These are phyloP conservation scores for Scaptomyza tumidula DNA, from an alignment of 2,888 invertebrate species.

Conservation along the genomic window DNA sequence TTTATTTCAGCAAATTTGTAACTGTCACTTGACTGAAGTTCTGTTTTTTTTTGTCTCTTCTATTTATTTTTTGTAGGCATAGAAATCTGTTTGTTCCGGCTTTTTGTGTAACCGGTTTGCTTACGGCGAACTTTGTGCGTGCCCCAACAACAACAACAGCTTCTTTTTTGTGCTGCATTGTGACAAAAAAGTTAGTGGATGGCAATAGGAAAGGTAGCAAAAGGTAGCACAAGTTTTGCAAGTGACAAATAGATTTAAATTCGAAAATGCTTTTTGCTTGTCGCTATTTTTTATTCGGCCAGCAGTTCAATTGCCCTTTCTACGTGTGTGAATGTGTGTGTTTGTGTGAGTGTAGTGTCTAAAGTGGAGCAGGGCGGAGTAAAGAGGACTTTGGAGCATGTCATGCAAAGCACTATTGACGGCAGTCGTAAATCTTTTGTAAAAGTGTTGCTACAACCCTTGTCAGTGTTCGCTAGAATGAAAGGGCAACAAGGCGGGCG, in stretches of 20 bases:
- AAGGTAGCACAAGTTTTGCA: slow-evolving; percentile 74
- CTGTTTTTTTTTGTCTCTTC: slow-evolving; percentile 12
- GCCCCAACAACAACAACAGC: slow-evolving; percentile 16
- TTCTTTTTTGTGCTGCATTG: slow-evolving; percentile 42
- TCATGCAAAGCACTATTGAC: slow-evolving; percentile 77
- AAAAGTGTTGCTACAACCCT: slow-evolving; percentile 67
- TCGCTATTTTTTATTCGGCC: slow-evolving; percentile 27
- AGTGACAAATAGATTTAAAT: slow-evolving; percentile 80
- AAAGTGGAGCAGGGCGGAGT: background rate
- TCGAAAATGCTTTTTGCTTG: slow-evolving; percentile 74
- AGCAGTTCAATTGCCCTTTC: slow-evolving; percentile 32
- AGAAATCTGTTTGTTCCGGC: slow-evolving; percentile 44
- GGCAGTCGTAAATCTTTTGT: slow-evolving; percentile 78
- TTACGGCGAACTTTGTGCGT: slow-evolving; percentile 51
- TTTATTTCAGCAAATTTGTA: slow-evolving; percentile 77
- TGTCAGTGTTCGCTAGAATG: slow-evolving; percentile 48
- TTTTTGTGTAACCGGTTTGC: slow-evolving; percentile 39
- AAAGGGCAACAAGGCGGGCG: background rate
- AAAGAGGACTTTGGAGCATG: slow-evolving; percentile 31
- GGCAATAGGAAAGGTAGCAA: slow-evolving; percentile 24
- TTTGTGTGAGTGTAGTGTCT: slow-evolving; percentile 2
- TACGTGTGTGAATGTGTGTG: background rate
- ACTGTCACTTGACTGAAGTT: slow-evolving; percentile 73
- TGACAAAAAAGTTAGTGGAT: slow-evolving; percentile 44
- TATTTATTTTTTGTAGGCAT: slow-evolving; percentile 21